Base-by-base conservation (phyloP, 1,140 invertebrate species). In the Dreissena rostriformis region DNA sequence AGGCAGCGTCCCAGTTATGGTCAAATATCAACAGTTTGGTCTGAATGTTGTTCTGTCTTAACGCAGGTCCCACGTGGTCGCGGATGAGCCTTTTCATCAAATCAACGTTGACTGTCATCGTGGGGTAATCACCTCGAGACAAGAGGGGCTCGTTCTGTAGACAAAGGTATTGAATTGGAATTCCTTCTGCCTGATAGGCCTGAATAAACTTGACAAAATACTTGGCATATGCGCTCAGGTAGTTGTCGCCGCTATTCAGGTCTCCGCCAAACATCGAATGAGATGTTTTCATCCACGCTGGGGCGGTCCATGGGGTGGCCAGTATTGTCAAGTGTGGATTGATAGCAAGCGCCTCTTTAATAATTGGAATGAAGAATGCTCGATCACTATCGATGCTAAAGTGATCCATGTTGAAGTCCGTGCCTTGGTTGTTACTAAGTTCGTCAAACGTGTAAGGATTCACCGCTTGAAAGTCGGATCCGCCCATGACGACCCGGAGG, bases 141-240 rank as follows among this genome's bases (percentile, higher is more conserved):
- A 83, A 78, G n/a, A 79, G 29, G 14, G 88, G 88, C 53, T 89
- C 88, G 49, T 89, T 89, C 66, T 89, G 88, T n/a, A 88, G 53
- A 11, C 85, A 86, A 10, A 89, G 78, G 5, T 80, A 65, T 15
- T 85, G 68, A 17, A 88, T 89, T 12, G 55, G 26, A 39, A 89
- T 86, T 14, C 87, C 87, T 66, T 86, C 88, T 0, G 22, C 55
- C 75, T 72, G 52, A 29, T 87, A 88, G 15, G 65, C 87, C 68
- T 89, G 73, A 26, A 89, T 78, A 52, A 88, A 89, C 22, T 86
- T 86, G 0, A 88, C 78, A 57, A 88, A 87, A 61, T 89, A 89
- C n/a, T 68, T 65, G 24, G 74, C 74, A 65, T 77, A 77, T n/a
- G 74, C 29, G 17, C 49, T 17, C 1, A 77, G 55, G 17, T 63